A percentile compares a stretch with the other conserved stretches of the same genome.
Evolutionary conservation across 2,888 invertebrate species (phyloP).

Genomic region (Drosophila nr. fundita): DNA sequence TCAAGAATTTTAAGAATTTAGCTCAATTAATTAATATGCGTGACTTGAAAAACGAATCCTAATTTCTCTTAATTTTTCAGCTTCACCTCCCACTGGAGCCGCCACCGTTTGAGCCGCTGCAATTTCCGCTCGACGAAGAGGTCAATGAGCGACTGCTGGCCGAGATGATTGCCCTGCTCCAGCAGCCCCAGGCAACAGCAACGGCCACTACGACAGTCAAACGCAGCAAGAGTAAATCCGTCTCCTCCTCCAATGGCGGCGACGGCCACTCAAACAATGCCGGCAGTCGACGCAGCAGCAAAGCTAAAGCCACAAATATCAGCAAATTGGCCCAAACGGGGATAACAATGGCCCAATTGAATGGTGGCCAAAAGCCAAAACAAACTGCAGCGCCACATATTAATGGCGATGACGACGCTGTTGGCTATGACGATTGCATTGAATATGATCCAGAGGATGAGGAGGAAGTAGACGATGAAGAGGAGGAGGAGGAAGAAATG

Average conservation of each 20-base stretch:
- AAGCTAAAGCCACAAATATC: constrained; percentile 49
- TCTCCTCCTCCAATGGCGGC: constrained; percentile 69
- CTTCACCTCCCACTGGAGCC: constrained; percentile 87
- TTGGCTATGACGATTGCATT: constrained; percentile 46
- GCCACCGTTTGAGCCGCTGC: constrained; percentile 90
- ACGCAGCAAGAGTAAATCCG: constrained; percentile 68
- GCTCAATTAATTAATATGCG: no score
- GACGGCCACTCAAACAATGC: constrained; percentile 34
- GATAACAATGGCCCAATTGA: constrained; percentile 13
- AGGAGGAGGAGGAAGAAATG: constrained; percentile 51
- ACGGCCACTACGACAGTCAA: constrained; percentile 20
- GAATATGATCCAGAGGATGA: constrained; percentile 57
- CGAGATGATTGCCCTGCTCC: constrained; percentile 54
- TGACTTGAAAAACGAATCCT: background rate
- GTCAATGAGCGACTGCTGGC: constrained; percentile 89
- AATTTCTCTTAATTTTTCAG: constrained; percentile 1
- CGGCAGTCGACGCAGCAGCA: constrained; percentile 66
- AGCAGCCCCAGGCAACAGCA: background rate
- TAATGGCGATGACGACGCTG: constrained; percentile 29
- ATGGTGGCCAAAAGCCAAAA: constrained; percentile 28
- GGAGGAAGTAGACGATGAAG: constrained; percentile 46
- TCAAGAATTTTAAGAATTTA: no score
- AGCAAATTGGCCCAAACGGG: constrained; percentile 30
- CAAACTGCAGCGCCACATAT: constrained; percentile 14
- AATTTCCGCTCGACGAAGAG: constrained; percentile 90